Base-by-base conservation (phyloP, 1,140 invertebrate species). In the Phthorimaea operculella region DNA sequence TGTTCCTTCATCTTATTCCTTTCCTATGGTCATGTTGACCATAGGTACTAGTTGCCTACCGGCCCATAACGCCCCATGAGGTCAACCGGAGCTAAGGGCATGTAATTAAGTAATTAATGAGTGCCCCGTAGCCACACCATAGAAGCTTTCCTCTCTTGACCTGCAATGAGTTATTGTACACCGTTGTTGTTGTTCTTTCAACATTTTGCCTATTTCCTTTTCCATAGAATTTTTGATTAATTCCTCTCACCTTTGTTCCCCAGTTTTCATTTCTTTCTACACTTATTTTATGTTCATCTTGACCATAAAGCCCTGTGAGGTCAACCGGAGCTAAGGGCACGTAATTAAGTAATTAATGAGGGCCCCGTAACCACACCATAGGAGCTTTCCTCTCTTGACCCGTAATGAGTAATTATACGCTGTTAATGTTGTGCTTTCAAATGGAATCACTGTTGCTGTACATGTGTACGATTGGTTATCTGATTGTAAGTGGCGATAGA, bases 61-160 rank as follows among this genome's bases (percentile, higher is more conserved):
- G 21, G 21, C 21, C n/a, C n/a, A n/a, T n/a, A n/a, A n/a, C n/a
- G 34, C 7, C 34, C 7, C 12, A 12, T n/a, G 39, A 15, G 44
- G 44, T 47, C 44, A 17, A 47, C 11, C 16, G 44, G 15, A 47
- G 14, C 16, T 63, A 63, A 48, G 18, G n/a, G 17, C 14, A 34
- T 21, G 55, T 55, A 58, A 64, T 60, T 59, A 62, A 64, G 64
- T 59, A 55, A 62, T 59, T 61, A 61, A 61, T 59, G 47, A 42
- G 11, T 16, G 60, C 52, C 36, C 36, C 45, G n/a, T 28, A 45
- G 49, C 34, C 39, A 49, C 21, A 39, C 36, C 44, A 47, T n/a
- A 9, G 4, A 5, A 42, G 52, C 17, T 52, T 57, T 64, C 61
- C 42, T 17, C 49, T 42, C n/a, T 7, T 57, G 56, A 55, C 58